These are phyloP conservation scores for Trilocha varians DNA, from an alignment of 2,888 invertebrate genomes.

Conservation along the genomic window DNA sequence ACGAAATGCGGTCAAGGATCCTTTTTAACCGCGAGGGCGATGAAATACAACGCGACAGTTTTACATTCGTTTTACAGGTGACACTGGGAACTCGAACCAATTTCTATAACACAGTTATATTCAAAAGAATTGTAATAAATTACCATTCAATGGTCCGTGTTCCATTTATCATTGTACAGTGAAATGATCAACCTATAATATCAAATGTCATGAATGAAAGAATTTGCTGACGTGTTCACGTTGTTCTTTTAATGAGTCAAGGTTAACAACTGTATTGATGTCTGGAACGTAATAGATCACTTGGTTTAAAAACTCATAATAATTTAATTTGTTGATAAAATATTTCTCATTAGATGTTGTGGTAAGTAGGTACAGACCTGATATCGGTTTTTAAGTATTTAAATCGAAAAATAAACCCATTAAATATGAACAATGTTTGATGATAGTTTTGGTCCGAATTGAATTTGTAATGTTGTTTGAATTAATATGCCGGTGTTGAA, in stretches of 20 bases:
- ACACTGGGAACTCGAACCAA: neutral
- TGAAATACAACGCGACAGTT: neutral
- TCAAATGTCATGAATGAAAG: neutral
- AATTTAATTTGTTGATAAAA: too few relatives aligned
- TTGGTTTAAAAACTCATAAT: neutral
- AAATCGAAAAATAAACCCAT: too few relatives aligned
- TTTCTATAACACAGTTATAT: neutral
- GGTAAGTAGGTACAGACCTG: too few relatives aligned
- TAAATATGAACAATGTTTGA: too few relatives aligned
- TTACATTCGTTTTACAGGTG: neutral
- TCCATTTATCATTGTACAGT: too few relatives aligned
- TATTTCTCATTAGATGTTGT: too few relatives aligned
- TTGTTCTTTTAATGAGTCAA: neutral
- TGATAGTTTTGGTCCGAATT: neutral
- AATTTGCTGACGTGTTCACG: neutral
- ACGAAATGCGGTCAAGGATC: constrained; percentile 36
- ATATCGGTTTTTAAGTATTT: too few relatives aligned
- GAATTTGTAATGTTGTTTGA: neutral
- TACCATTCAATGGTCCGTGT: neutral
- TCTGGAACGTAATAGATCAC: neutral
- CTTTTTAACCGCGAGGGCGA: constrained; percentile 19
- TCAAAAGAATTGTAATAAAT: neutral
- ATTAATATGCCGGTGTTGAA: neutral
- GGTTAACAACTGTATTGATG: neutral
- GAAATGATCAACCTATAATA: too few relatives aligned